Conservation (phyloP, 2,113 vertebrate species). For the Emydura subglobosa region DNA sequence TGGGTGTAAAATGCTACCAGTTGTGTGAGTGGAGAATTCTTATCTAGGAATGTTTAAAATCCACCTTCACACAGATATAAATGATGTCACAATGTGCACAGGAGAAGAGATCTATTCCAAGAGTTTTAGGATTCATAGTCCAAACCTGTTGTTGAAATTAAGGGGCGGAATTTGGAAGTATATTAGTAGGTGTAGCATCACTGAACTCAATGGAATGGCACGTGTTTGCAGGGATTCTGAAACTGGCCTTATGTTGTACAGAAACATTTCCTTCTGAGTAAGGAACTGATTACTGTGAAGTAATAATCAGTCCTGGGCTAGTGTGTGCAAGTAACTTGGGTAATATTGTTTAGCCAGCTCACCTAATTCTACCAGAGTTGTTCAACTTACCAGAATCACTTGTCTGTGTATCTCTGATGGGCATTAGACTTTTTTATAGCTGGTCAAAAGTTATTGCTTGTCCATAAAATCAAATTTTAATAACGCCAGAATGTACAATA, state of each 20-base stretch:
- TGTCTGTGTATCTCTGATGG: rapidly evolving
- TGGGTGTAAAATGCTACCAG: neutral
- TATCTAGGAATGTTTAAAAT: neutral
- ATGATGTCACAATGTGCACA: neutral
- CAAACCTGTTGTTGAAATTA: rapidly evolving
- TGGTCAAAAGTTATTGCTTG: neutral
- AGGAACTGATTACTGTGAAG: neutral
- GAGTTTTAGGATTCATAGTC: neutral
- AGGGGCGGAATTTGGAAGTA: neutral
- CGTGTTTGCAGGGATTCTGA: neutral
- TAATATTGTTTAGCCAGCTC: neutral
- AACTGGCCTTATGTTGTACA: neutral
- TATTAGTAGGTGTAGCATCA: neutral
- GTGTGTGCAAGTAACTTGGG: rapidly evolving
- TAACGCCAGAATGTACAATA: neutral
- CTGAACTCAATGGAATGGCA: rapidly evolving
- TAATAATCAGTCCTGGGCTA: neutral
- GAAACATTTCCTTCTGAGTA: neutral
- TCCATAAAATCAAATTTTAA: neutral
- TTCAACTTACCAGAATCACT: rapidly evolving
- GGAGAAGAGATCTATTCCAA: neutral
- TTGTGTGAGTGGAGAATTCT: neutral
- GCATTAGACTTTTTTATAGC: neutral
- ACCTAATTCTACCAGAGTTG: rapidly evolving
- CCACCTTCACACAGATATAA: neutral